Percentiles rank a stretch among this genome's conserved stretches.
Evolutionary conservation across 2,113 vertebrate species (phyloP).

Genomic region (Rhegmatorhina hoffmannsi): DNA sequence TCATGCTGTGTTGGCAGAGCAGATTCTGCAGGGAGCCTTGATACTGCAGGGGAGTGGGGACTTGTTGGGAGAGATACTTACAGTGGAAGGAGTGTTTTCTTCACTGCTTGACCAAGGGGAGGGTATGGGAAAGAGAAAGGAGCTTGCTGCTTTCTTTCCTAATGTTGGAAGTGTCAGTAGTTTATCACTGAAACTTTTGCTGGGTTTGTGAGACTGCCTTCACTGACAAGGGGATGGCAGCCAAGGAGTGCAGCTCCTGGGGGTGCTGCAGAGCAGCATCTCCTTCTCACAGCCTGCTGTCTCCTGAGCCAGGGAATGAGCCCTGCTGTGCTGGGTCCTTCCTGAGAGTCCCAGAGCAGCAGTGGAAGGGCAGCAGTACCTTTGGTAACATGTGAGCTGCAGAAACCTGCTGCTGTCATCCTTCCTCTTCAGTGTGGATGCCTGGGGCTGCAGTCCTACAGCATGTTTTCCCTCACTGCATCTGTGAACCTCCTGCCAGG

Average conservation of each 20-base stretch:
- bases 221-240: background rate
- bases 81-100: background rate
- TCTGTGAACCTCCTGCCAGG: background rate
- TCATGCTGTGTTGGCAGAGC: background rate
- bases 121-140: background rate
- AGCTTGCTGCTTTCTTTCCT: background rate
- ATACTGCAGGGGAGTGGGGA: fast-evolving
- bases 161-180: too few species aligned
- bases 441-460: background rate
- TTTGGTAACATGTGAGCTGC: background rate
- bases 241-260: background rate
- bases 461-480: background rate
- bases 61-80: background rate
- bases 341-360: background rate
- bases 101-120: background rate
- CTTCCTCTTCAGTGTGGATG: background rate
- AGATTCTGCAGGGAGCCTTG: background rate
- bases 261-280: fast-evolving
- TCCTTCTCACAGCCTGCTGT: background rate
- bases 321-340: background rate
- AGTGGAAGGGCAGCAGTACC: background rate
- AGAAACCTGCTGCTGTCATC: background rate
- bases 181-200: background rate
- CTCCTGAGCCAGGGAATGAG: background rate
- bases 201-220: background rate